Conservation (phyloP, 2,113 vertebrate genomes). For the Anarhynchus alexandrinus region DNA sequence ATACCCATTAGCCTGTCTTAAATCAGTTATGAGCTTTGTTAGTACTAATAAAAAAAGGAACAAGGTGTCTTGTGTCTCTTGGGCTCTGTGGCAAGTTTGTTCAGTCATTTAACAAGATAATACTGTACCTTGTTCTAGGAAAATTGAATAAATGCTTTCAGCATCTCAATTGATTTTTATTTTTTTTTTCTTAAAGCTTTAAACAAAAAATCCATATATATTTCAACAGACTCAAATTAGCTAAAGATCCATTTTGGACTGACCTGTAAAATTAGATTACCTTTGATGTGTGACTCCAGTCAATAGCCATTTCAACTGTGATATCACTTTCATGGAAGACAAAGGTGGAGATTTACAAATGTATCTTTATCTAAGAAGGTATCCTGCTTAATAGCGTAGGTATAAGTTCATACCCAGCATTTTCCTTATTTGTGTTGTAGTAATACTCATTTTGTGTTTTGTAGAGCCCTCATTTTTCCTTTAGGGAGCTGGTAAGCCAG, state of each 20-base stretch:
- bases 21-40: neutral
- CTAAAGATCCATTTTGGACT: constrained; percentile 64
- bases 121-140: constrained; percentile 30
- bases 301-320: constrained; percentile 1
- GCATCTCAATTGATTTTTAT: constrained; percentile 56
- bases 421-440: neutral
- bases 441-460: neutral
- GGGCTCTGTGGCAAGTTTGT: neutral
- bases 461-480: neutral
- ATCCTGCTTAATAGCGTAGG: neutral
- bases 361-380: neutral
- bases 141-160: constrained; percentile 59
- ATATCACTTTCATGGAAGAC: neutral
- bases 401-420: neutral
- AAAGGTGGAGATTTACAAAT: neutral
- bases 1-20: neutral
- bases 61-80: neutral
- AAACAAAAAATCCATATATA: constrained; percentile 69
- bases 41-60: neutral
- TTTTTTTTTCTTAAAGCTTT: constrained; percentile 34
- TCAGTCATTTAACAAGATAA: constrained; percentile 50
- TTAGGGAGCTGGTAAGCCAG: neutral
- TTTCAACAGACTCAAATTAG: constrained; percentile 66
- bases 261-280: constrained; percentile 69
- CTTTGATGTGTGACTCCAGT: constrained; percentile 31